Conservation (phyloP, 2,113 vertebrate species). For the Lophius piscatorius region DNA sequence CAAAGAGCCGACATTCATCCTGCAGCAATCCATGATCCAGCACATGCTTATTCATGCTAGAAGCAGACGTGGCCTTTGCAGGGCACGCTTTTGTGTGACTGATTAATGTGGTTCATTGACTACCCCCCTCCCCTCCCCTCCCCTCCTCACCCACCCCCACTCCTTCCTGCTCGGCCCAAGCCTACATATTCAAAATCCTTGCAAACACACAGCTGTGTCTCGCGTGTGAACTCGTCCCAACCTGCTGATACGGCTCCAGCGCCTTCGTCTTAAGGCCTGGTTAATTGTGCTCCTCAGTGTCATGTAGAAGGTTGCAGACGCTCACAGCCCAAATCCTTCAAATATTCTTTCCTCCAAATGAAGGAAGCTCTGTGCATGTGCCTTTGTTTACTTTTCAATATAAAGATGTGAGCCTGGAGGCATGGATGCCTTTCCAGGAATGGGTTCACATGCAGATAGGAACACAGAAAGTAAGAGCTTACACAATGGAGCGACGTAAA, state of each 20-base stretch:
- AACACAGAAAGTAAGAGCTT: background rate
- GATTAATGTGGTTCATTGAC: constrained; percentile 27
- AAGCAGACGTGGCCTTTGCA: constrained; percentile 3
- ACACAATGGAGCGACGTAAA: too few species aligned
- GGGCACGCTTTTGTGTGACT: constrained; percentile 10
- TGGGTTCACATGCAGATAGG: constrained; percentile 5
- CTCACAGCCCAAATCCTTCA: constrained; percentile 2
- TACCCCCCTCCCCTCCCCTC: background rate
- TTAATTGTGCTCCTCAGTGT: too few species aligned
- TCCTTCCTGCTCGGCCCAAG: constrained; percentile 11
- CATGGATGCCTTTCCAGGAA: constrained; percentile 13
- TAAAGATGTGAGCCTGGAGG: constrained; percentile 29
- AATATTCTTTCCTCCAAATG: constrained; percentile 17
- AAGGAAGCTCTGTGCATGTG: constrained; percentile 26
- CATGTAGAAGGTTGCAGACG: too few species aligned
- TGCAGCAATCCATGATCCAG: background rate
- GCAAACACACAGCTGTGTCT: constrained; percentile 46
- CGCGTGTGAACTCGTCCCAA: constrained; percentile 48
- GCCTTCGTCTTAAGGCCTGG: too few species aligned
- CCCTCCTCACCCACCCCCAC: too few species aligned
- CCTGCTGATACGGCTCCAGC: constrained; percentile 38
- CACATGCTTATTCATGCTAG: background rate
- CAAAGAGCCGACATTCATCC: background rate
- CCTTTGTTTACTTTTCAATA: constrained; percentile 23
- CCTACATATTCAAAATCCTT: constrained; percentile 26